Evolutionary conservation across 2,888 invertebrate species (phyloP).

Genomic region (Nymphalis polychloros): DNA sequence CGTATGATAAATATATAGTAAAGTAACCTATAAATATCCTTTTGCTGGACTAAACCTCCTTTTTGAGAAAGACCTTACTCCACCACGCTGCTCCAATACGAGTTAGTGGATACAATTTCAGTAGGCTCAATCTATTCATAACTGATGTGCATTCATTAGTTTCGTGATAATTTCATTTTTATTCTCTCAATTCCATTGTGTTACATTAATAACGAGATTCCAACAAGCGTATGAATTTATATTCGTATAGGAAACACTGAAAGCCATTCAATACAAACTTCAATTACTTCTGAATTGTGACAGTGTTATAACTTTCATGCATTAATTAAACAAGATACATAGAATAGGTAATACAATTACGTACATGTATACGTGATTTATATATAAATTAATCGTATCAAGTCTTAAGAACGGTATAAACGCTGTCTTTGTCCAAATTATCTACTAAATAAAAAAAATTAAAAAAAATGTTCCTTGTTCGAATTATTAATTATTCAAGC

Average conservation of each 20-base stretch:
- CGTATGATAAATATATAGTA: too few species aligned
- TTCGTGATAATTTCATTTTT: neutral
- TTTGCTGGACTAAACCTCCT: too few species aligned
- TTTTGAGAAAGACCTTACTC: too few species aligned
- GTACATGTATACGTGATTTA: neutral
- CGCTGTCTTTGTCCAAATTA: too few species aligned
- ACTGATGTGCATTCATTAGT: neutral
- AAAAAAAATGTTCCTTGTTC: too few species aligned
- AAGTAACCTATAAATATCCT: too few species aligned
- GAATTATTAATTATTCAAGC: too few species aligned
- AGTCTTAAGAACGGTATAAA: neutral
- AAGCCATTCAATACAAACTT: conserved; percentile 7
- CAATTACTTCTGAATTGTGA: conserved; percentile 9
- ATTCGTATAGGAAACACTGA: neutral
- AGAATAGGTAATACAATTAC: neutral
- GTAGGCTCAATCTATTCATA: neutral
- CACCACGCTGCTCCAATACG: too few species aligned
- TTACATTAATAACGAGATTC: conserved; percentile 18
- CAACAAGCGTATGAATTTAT: conserved; percentile 15
- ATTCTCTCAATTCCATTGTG: conserved; percentile 4
- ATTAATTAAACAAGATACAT: conserved; percentile 10
- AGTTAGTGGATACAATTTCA: too few species aligned
- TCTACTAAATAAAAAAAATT: too few species aligned
- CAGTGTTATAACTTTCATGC: conserved; percentile 2
- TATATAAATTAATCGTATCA: neutral